Evolutionary conservation across 1,140 invertebrate genomes (phyloP).

Genomic region (Aphelenchoides fujianensis): DNA sequence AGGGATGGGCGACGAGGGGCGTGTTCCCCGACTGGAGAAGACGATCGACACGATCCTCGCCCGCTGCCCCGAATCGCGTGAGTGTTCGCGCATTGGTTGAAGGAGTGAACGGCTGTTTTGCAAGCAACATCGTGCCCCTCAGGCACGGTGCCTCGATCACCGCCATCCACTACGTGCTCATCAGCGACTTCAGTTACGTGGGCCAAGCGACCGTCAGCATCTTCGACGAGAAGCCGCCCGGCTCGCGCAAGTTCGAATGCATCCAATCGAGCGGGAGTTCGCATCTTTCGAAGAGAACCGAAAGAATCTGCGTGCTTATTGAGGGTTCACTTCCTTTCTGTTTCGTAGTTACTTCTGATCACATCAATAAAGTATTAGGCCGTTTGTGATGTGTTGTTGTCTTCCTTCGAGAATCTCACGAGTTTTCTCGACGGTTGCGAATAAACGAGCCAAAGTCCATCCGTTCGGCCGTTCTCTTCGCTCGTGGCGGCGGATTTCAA

Average conservation of each 20-base stretch:
- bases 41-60: slow-evolving; percentile 47
- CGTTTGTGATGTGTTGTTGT: too few relatives aligned
- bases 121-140: slow-evolving; percentile 49
- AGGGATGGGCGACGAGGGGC: slow-evolving; percentile 51
- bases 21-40: slow-evolving; percentile 39
- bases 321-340: too few relatives aligned
- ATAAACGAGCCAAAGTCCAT: too few relatives aligned
- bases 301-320: slow-evolving; percentile 47
- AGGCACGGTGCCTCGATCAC: slow-evolving; percentile 58
- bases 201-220: slow-evolving; percentile 57
- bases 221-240: slow-evolving; percentile 41
- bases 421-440: too few relatives aligned
- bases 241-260: slow-evolving; percentile 37
- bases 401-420: too few relatives aligned
- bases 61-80: slow-evolving; percentile 13
- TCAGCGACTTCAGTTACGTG: slow-evolving; percentile 54
- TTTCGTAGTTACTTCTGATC: too few relatives aligned
- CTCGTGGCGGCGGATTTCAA: too few relatives aligned
- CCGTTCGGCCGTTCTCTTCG: too few relatives aligned
- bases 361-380: too few relatives aligned
- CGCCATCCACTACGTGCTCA: slow-evolving; percentile 54
- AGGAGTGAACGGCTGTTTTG: too few relatives aligned
- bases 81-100: slow-evolving; percentile 16
- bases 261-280: slow-evolving; percentile 38
- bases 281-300: slow-evolving; percentile 43